A percentile compares a stretch with the other conserved stretches of the same genome.
Evolutionary conservation across 2,113 vertebrate species (phyloP).

Genomic region (Oenanthe melanoleuca): DNA sequence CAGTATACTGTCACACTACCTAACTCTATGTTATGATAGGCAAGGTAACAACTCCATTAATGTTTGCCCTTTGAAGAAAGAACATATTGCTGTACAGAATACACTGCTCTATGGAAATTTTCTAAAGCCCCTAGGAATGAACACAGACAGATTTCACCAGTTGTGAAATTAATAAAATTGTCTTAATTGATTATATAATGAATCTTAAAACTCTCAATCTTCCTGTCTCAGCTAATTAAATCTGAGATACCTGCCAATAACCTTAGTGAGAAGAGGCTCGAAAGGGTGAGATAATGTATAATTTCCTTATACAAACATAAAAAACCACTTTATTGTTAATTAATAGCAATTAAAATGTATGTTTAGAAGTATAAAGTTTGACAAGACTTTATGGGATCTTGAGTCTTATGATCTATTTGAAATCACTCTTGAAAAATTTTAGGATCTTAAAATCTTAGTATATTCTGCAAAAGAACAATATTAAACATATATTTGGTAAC

Average conservation of each 20-base stretch:
- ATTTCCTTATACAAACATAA: background rate
- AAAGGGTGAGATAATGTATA: background rate
- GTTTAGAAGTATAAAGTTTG: background rate
- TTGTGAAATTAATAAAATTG: background rate
- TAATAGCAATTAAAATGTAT: background rate
- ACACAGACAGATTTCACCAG: background rate
- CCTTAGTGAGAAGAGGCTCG: background rate
- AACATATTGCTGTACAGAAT: background rate
- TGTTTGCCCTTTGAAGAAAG: background rate
- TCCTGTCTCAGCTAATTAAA: background rate
- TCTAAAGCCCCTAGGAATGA: background rate
- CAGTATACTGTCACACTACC: background rate
- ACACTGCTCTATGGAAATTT: background rate
- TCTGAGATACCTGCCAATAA: background rate
- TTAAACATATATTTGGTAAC: background rate
- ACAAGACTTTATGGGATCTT: background rate
- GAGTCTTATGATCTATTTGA: background rate
- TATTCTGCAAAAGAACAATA: background rate
- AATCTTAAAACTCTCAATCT: background rate
- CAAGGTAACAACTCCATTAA: background rate
- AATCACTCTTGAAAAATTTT: background rate
- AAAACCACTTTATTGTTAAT: background rate
- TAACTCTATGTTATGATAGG: background rate
- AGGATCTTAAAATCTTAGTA: background rate
- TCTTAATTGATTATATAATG: background rate